Conservation (phyloP, 2,797 vertebrate species). For the Parotocinclus haroldoi region DNA sequence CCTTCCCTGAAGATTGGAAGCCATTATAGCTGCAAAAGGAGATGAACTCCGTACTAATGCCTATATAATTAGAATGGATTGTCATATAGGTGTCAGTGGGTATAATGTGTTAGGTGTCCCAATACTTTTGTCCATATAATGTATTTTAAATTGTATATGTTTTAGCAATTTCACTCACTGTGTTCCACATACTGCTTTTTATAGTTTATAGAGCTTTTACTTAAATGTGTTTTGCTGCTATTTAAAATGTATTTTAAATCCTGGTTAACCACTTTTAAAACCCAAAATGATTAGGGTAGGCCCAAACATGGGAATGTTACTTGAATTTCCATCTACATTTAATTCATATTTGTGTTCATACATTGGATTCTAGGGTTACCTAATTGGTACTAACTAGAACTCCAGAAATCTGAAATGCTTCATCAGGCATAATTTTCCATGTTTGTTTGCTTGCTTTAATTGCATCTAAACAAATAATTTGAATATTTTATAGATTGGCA, state of each 20-base stretch:
- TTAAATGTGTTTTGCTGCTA: conserved; percentile 24
- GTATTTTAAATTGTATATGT: background rate
- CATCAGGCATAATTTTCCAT: too few species aligned
- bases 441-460: too few species aligned
- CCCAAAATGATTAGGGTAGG: background rate
- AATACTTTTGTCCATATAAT: too few species aligned
- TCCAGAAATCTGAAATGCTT: too few species aligned
- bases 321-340: conserved; percentile 45
- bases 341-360: background rate
- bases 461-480: background rate
- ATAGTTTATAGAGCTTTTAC: conserved; percentile 23
- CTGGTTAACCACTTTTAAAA: conserved; percentile 33
- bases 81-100: too few species aligned
- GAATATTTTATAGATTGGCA: conserved; percentile 21
- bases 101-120: too few species aligned
- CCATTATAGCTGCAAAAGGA: too few species aligned
- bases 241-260: conserved; percentile 6
- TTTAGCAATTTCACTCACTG: background rate
- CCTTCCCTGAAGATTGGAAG: too few species aligned
- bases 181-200: background rate
- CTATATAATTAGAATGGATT: too few species aligned
- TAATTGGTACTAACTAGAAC: too few species aligned
- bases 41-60: too few species aligned
- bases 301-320: conserved; percentile 16
- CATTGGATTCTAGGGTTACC: too few species aligned